Conservation (phyloP, 2,888 invertebrate genomes). For the Drosophila pegasa region DNA sequence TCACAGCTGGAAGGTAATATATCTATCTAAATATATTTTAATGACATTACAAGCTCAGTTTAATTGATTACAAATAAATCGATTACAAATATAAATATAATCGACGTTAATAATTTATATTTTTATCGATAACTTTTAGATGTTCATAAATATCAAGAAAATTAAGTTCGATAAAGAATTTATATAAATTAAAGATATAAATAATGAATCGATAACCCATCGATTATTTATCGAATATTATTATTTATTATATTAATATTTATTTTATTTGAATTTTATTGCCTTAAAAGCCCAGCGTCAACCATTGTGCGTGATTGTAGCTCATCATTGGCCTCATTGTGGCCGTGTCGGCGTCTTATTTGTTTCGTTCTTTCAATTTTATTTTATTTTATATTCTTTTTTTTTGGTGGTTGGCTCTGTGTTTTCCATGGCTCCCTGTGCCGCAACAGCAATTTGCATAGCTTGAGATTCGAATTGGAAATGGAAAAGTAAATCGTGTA, state of each 20-base stretch:
- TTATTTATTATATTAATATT: too few species aligned
- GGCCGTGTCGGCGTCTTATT: slow-evolving; percentile 58
- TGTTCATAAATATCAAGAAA: not conserved
- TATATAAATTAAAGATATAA: not conserved
- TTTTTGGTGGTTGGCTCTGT: slow-evolving; percentile 6
- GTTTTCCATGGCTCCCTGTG: slow-evolving; percentile 33
- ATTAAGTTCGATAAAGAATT: not conserved
- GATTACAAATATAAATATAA: not conserved
- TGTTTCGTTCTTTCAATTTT: slow-evolving; percentile 46
- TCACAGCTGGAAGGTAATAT: too few species aligned
- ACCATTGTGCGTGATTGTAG: slow-evolving; percentile 48
- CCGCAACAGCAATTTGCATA: slow-evolving; percentile 74
- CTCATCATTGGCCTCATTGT: slow-evolving; percentile 74
- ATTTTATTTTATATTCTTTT: too few species aligned
- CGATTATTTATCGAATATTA: not conserved
- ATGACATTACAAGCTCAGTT: too few species aligned
- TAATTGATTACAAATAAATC: too few species aligned
- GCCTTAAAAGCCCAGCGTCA: not conserved
- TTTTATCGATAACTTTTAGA: not conserved
- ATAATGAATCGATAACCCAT: not conserved
- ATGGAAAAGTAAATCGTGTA: slow-evolving; percentile 80
- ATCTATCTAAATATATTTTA: too few species aligned
- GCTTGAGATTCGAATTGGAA: slow-evolving; percentile 76
- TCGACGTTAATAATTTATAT: too few species aligned
- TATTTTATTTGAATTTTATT: too few species aligned